phyloP scores from a whole-genome alignment of 1,140 invertebrate species.

The Neodiprion virginianus region DNA sequence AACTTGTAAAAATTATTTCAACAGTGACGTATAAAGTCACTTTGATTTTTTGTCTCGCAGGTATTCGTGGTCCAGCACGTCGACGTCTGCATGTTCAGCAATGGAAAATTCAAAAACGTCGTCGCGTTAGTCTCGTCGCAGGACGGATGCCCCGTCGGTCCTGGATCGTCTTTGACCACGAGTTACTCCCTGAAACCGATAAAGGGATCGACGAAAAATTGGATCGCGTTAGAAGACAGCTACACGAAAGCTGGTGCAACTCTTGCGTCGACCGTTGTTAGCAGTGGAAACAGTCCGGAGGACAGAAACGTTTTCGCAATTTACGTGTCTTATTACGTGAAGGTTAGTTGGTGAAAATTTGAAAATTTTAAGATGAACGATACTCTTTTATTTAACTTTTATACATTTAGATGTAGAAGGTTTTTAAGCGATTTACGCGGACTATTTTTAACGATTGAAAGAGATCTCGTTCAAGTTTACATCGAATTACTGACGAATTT shows the following conservation, averaged over 20 bases:
- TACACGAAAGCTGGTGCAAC: constrained; percentile 73
- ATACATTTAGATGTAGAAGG: no score
- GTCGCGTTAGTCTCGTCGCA: constrained; percentile 86
- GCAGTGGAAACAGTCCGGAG: constrained; percentile 65
- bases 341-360: constrained; percentile 58
- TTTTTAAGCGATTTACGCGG: no score
- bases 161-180: constrained; percentile 68
- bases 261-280: constrained; percentile 74
- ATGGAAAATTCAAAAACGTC: constrained; percentile 98
- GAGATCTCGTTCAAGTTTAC: no score
- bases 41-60: constrained; percentile 58
- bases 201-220: constrained; percentile 81
- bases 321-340: constrained; percentile 89
- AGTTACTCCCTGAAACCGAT: constrained; percentile 73
- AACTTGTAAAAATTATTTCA: no score
- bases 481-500: no score
- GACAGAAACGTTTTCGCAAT: constrained; percentile 88
- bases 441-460: no score
- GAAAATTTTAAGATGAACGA: background rate
- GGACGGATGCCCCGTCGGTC: constrained; percentile 70
- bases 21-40: background rate
- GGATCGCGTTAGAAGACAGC: constrained; percentile 81
- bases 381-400: background rate
- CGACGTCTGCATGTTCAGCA: constrained; percentile 98
- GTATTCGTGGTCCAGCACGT: constrained; percentile 93